Percentiles rank a stretch among this genome's conserved stretches.
Conservation (phyloP, 2,797 vertebrate genomes). For the Pseudochirops cupreus region DNA sequence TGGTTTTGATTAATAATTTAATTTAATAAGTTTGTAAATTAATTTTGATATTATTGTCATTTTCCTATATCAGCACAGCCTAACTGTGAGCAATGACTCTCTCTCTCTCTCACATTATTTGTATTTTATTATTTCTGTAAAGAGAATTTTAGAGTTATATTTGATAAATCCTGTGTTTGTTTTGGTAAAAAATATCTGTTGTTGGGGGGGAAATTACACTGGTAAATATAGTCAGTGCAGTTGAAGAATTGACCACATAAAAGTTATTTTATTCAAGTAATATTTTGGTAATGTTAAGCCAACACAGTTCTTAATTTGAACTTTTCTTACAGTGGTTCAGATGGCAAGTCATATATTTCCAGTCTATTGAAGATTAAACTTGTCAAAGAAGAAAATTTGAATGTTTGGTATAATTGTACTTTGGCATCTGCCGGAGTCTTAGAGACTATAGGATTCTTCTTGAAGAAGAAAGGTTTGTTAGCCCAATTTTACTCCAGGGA, state of each 20-base stretch:
- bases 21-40: background rate
- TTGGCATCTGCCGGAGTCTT: conserved; percentile 45
- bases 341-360: conserved; percentile 72
- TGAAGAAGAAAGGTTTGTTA: conserved; percentile 79
- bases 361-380: conserved; percentile 78
- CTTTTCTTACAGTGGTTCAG: conserved; percentile 67
- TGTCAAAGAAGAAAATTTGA: conserved; percentile 79
- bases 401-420: conserved; percentile 81
- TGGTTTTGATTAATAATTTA: background rate
- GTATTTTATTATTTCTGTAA: background rate
- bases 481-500: conserved; percentile 15
- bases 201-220: background rate
- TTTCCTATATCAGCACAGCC: background rate
- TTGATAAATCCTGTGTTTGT: background rate
- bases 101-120: background rate
- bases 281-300: background rate
- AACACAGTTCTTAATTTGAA: conserved; percentile 17
- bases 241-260: background rate
- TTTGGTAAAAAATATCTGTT: background rate
- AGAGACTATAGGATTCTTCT: conserved; percentile 72
- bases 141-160: background rate
- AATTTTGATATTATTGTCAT: background rate
- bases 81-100: background rate
- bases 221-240: too few species aligned
- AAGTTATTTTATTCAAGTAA: background rate